These are phyloP conservation scores for Lasioglossum villosulum DNA, from an alignment of 2,888 invertebrate species.

Conservation along the genomic window DNA sequence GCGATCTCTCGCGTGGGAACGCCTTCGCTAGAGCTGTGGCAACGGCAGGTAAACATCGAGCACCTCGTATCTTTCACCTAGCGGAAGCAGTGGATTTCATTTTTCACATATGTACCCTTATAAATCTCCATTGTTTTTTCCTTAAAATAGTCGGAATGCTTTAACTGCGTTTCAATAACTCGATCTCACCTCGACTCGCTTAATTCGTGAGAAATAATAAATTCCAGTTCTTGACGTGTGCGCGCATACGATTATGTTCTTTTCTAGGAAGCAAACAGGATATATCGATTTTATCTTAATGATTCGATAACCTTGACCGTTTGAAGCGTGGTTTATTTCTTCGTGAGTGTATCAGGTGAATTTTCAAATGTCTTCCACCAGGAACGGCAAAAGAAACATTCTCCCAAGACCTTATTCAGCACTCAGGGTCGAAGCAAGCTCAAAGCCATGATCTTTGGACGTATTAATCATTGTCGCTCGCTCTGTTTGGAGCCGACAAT, in stretches of 20 bases:
- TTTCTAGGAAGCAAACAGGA: neutral
- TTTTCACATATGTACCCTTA: neutral
- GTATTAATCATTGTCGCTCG: neutral
- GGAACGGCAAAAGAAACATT: neutral
- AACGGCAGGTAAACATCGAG: neutral
- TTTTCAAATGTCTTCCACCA: neutral
- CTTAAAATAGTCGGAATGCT: neutral
- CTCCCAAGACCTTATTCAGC: neutral
- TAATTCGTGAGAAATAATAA: neutral
- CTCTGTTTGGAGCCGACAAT: neutral
- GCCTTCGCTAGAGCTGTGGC: too few relatives aligned
- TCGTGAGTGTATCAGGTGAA: neutral
- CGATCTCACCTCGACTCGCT: neutral
- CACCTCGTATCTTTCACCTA: neutral
- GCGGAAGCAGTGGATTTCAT: neutral
- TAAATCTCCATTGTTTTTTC: too few relatives aligned
- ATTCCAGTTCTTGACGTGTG: neutral
- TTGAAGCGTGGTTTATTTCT: neutral
- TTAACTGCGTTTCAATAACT: neutral
- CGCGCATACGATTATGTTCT: neutral
- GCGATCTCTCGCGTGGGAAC: neutral
- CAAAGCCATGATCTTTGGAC: conserved; percentile 45
- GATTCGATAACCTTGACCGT: neutral
- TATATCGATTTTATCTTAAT: neutral
- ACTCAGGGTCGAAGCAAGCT: neutral